Evolutionary conservation across 1,140 invertebrate species (phyloP).

Genomic region (Oryctes rhinoceros): DNA sequence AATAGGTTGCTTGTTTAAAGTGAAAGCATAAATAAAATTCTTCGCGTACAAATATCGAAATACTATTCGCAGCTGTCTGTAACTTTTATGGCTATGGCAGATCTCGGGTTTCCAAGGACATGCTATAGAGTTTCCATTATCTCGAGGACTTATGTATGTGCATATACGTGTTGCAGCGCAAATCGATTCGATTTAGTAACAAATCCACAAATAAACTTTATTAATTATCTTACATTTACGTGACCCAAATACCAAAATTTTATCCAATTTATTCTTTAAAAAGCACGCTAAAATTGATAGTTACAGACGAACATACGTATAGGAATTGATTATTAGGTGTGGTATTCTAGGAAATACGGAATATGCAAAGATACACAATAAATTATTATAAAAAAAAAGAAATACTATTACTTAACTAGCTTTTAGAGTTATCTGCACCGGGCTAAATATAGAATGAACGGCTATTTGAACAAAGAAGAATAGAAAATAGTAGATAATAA

Average conservation of each 20-base stretch:
- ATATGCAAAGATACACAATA: too few relatives aligned
- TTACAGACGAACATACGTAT: too few relatives aligned
- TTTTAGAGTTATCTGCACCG: too few relatives aligned
- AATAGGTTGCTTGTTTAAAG: neutral
- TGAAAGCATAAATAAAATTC: conserved; percentile 35
- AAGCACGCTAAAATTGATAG: too few relatives aligned
- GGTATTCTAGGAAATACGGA: too few relatives aligned
- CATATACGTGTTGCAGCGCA: neutral
- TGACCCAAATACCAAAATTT: conserved; percentile 16
- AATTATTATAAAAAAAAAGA: too few relatives aligned
- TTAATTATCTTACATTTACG: neutral
- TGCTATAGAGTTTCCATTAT: neutral
- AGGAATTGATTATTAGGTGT: too few relatives aligned
- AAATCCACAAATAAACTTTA: neutral
- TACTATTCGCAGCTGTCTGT: neutral
- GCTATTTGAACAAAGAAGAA: too few relatives aligned
- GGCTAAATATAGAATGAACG: too few relatives aligned
- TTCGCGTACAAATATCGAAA: neutral
- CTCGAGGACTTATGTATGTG: neutral
- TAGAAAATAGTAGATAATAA: too few relatives aligned
- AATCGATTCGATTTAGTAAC: neutral
- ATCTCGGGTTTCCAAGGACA: conserved; percentile 19
- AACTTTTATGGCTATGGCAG: neutral
- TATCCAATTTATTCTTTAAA: neutral
- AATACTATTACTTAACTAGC: too few relatives aligned